Evolutionary conservation across 53 echinoderm and acorn worm genomes (phyloP), one percentile per base, ranked within the genome.

Genomic region (Crossaster papposus): DNA sequence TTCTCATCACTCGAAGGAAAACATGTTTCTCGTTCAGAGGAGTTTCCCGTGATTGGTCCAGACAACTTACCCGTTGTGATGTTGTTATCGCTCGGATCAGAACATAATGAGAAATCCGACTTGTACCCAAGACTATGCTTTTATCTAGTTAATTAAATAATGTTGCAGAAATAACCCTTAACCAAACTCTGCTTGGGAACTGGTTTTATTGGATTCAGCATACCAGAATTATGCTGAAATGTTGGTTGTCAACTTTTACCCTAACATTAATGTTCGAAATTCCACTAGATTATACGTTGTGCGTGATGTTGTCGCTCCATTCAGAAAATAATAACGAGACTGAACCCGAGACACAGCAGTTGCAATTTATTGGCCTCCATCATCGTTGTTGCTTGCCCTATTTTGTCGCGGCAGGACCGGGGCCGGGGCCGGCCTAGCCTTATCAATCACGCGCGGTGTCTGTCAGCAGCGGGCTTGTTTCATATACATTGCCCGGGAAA

Each of bases 401-500:
- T 70, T 38, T 83, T 38, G 83, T 55, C 23, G 33, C 54, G n/a
- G 52, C 8, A 1, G 79, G 30, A 44, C 55, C 79, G 32, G 32
- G 79, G 44, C 44, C 44, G 44, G 44, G 44, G 44, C 44, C 9
- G 9, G 44, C 6, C 44, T 44, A 64, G 55, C 34, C 81, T 29
- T 20, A 82, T 82, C 82, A 82, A 68, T 82, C 82, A 82, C 65
- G 36, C 22, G 68, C 8, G 31, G 36, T 44, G 77, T 87, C 76
- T 77, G 76, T 87, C 87, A 62, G 72, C 87, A 62, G 72, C 87
- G 62, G 30, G 62, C 65, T 76, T 36, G 34, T 77, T 36, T 77
- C 64, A 34, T 77, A 72, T n/a, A n/a, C n/a, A n/a, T 58, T 58
- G 58, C 72, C 84, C 85, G 87, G 87, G 63, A 75, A 87, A 58